Conservation (phyloP, 1,140 invertebrate species). For the Drosophila bifasciata region DNA sequence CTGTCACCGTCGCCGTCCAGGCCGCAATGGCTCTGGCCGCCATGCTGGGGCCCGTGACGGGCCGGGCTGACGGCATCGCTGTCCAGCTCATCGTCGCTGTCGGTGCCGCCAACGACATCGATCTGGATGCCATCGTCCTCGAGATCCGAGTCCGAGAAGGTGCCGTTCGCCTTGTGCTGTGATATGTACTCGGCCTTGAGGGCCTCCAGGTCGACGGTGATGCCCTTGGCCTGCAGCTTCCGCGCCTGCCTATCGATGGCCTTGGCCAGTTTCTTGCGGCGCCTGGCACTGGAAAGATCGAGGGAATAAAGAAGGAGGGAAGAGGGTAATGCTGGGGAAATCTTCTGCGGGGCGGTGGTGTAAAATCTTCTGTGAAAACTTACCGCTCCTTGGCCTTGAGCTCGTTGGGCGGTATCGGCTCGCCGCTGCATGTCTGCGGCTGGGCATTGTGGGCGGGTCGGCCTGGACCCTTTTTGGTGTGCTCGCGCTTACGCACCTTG, state of each 20-base stretch:
- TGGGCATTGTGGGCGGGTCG: slow-evolving; percentile 99
- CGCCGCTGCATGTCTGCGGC: slow-evolving; percentile 98
- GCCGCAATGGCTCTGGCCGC: slow-evolving; percentile 85
- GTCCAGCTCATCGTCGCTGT: slow-evolving; percentile 86
- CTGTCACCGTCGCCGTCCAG: slow-evolving; percentile 86
- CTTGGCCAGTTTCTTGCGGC: slow-evolving; percentile 96
- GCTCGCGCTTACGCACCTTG: slow-evolving; percentile 99
- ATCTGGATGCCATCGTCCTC: slow-evolving; percentile 89
- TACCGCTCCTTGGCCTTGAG: slow-evolving; percentile 93
- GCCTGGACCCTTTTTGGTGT: slow-evolving; percentile 99
- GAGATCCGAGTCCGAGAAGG: slow-evolving; percentile 89
- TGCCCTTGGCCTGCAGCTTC: slow-evolving; percentile 94
- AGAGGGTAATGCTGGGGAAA: not conserved
- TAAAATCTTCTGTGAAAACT: slow-evolving; percentile 40
- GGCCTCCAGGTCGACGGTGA: slow-evolving; percentile 93
- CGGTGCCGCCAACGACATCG: slow-evolving; percentile 89
- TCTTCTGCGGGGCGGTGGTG: no score
- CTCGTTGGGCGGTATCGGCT: slow-evolving; percentile 98
- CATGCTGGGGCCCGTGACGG: slow-evolving; percentile 71
- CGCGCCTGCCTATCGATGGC: slow-evolving; percentile 95
- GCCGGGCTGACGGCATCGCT: slow-evolving; percentile 85
- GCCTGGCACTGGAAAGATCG: slow-evolving; percentile 87
- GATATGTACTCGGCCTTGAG: slow-evolving; percentile 92
- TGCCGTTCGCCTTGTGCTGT: slow-evolving; percentile 87
- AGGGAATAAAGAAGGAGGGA: not conserved